Conservation (phyloP, 2,113 vertebrate species). For the Rynchops niger region DNA sequence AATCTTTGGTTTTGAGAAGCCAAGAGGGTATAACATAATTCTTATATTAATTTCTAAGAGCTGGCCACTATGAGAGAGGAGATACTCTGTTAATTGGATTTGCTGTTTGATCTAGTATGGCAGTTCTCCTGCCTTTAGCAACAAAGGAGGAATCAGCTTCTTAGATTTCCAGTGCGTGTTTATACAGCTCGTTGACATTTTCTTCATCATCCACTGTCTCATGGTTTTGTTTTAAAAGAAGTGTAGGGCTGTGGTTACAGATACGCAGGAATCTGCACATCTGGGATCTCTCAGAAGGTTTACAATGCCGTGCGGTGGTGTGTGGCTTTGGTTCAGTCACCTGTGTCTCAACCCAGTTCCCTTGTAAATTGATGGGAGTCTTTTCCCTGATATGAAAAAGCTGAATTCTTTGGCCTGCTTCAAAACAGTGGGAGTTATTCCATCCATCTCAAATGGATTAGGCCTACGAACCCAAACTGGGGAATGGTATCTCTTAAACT, state of each 20-base stretch:
- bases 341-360: neutral
- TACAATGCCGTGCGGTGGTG: neutral
- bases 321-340: neutral
- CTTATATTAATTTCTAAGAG: neutral
- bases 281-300: neutral
- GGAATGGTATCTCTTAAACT: neutral
- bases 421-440: neutral
- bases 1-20: neutral
- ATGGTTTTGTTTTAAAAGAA: slow-evolving; percentile 2
- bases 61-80: neutral
- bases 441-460: neutral
- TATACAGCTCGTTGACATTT: neutral
- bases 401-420: neutral
- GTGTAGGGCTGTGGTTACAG: neutral
- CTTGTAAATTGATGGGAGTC: neutral
- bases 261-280: neutral
- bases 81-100: slow-evolving; percentile 32
- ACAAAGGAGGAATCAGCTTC: slow-evolving; percentile 5
- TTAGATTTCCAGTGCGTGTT: slow-evolving; percentile 19
- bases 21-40: neutral
- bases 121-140: neutral
- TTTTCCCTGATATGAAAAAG: neutral
- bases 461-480: neutral
- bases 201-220: neutral
- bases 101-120: slow-evolving; percentile 32